A percentile compares a stretch with the other conserved stretches of the same genome.
Conservation (phyloP, 2,113 vertebrate species). For the Oncorhynchus clarkii region DNA sequence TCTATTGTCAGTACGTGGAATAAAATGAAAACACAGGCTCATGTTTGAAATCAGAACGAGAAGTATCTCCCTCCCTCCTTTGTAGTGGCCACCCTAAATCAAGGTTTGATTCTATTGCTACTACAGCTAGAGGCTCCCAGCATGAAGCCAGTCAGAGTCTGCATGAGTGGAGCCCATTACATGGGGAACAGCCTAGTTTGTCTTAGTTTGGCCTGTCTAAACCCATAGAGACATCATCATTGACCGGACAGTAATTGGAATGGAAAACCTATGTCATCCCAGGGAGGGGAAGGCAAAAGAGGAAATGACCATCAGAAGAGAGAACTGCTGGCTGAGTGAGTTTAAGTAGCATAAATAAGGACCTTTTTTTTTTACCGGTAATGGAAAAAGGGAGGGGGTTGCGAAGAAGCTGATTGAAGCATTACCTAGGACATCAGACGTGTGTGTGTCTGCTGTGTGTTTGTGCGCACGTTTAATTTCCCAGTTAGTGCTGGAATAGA, state of each 20-base stretch:
- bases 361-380: not conserved
- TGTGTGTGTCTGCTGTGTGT: not conserved
- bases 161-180: slow-evolving; percentile 2
- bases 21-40: no score
- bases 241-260: not conserved
- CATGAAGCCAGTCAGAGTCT: not conserved
- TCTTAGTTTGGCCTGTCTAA: not conserved
- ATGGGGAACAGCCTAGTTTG: not conserved
- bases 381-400: not conserved
- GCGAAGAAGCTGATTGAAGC: not conserved
- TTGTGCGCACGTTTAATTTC: not conserved
- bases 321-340: not conserved
- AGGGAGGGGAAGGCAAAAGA: not conserved
- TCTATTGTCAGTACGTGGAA: no score
- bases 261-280: not conserved
- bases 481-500: not conserved
- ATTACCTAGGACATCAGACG: not conserved
- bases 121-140: not conserved
- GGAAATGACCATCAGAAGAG: not conserved
- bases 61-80: not conserved
- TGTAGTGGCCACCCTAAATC: not conserved
- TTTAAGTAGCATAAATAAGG: slow-evolving; percentile 1
- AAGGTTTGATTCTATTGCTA: not conserved
- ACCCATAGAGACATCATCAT: not conserved
- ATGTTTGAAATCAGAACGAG: not conserved